phyloP scores from a whole-genome alignment of 2,113 vertebrate genomes.

The Xiphophorus maculatus region DNA sequence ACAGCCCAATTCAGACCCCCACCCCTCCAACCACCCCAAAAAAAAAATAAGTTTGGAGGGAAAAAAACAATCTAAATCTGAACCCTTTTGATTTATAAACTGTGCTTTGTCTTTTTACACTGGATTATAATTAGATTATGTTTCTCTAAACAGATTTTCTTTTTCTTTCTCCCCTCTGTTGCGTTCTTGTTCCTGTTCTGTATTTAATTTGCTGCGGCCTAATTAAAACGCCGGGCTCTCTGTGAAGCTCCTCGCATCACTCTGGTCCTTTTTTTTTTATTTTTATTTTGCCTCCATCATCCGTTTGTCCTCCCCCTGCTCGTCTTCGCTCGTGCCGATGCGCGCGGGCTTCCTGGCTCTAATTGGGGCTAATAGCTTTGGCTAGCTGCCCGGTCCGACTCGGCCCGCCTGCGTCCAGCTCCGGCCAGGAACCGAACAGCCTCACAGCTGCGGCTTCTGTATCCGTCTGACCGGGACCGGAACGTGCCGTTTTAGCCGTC shows the following conservation, averaged over 20 bases:
- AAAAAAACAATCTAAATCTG: conserved; percentile 4
- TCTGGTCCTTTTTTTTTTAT: background rate
- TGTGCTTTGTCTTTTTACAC: conserved; percentile 55
- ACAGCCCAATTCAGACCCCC: conserved; percentile 45
- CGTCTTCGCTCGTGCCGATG: conserved; percentile 19
- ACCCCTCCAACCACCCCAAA: too few relatives aligned
- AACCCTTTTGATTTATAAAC: conserved; percentile 60
- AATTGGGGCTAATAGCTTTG: conserved; percentile 65
- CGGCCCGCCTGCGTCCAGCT: conserved; percentile 37
- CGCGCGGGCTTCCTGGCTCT: conserved; percentile 46
- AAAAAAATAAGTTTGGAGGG: background rate
- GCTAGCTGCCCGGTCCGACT: conserved; percentile 63
- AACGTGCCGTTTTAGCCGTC: background rate
- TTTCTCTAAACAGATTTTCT: conserved; percentile 39
- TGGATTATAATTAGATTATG: conserved; percentile 49
- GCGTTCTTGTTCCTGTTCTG: conserved; percentile 28
- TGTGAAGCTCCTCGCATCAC: background rate
- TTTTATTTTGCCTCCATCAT: background rate
- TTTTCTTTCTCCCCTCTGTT: background rate
- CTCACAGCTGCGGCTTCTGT: background rate
- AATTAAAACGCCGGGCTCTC: conserved; percentile 21
- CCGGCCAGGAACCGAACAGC: conserved; percentile 35
- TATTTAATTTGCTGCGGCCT: conserved; percentile 9
- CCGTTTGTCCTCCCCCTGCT: background rate
- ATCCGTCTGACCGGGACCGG: background rate